Conservation (phyloP, 1,140 invertebrate species). For the Oryzaephilus surinamensis region DNA sequence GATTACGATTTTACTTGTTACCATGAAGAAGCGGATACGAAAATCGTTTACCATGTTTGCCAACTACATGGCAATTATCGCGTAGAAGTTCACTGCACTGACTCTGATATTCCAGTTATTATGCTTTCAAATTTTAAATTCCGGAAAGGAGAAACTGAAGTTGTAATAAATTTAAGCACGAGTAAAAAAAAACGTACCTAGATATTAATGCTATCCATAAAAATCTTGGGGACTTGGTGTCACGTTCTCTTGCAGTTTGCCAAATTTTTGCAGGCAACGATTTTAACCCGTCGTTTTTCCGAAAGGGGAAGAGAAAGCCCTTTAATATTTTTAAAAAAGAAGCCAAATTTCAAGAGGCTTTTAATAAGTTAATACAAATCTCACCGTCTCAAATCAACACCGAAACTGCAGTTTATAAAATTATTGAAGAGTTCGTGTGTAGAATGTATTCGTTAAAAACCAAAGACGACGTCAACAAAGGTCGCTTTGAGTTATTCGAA, state of each 20-base stretch:
- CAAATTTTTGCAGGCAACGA: constrained; percentile 35
- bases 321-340: constrained; percentile 2
- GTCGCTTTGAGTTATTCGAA: too few species aligned
- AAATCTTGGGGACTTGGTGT: constrained; percentile 15
- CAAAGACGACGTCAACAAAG: too few species aligned
- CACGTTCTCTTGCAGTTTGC: constrained; percentile 26
- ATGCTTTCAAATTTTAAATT: constrained; percentile 26
- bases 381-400: background rate
- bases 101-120: constrained; percentile 29
- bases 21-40: constrained; percentile 28
- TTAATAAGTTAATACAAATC: background rate
- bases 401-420: background rate
- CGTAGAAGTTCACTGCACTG: constrained; percentile 21
- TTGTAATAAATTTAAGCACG: constrained; percentile 20
- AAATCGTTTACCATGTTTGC: constrained; percentile 22
- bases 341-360: background rate
- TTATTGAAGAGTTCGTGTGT: constrained; percentile 2
- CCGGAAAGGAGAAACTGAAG: constrained; percentile 15
- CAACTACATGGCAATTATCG: constrained; percentile 14
- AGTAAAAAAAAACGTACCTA: constrained; percentile 25
- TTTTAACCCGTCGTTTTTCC: constrained; percentile 31
- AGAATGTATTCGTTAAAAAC: too few species aligned
- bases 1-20: too few species aligned
- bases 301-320: constrained; percentile 23
- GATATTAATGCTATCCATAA: constrained; percentile 17